Base-by-base conservation (phyloP, 2,797 vertebrate species). In the Erethizon dorsatum region DNA sequence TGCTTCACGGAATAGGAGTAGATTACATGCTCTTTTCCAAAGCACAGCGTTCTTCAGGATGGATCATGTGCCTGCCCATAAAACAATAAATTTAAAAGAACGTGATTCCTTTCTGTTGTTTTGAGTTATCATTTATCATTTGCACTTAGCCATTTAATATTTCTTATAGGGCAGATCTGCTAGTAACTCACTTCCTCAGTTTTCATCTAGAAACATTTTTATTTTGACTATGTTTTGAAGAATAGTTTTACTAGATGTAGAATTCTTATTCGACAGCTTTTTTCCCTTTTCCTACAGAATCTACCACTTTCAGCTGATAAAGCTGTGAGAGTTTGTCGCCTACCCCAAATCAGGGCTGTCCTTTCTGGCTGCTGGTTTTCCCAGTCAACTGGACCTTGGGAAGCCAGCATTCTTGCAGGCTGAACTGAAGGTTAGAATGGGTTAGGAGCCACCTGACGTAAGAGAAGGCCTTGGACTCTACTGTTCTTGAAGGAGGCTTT, bases 181-280 rank as follows among this genome's bases (percentile, higher is more conserved):
- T 47, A 56, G 54, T 52, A 77, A 54, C 31, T 69, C 15, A 28
- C 85, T 77, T 96, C 50, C 67, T 90, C 89, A 89, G 41, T 84
- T 86, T 78, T 86, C 14, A 31, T 88, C 52, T 95, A 31, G n/a
- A 41, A 52, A 92, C 33, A 37, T 85, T 61, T 94, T 91, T 52
- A 75, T 80, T 92, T 88, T 67, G 41, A 85, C 83, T 67, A 83
- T 75, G 63, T 83, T n/a, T 59, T 52, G 50, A 89, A 82, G 59
- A 31, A 87, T 84, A 75, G 26, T 87, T 93, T 84, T 80, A 28
- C 45, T 59, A 10, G 9, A 41, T 80, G 37, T 52, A 59, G 54
- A 75, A 84, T 79, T 85, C n/a, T 65, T 96, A 14, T 67, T 87
- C 50, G 75, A 52, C 33, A 9, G 41, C 10, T 47, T 41, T 80